A percentile compares a stretch with the other conserved stretches of the same genome.
Conservation (phyloP, 2,888 invertebrate species). For the Flexamia atlantica region DNA sequence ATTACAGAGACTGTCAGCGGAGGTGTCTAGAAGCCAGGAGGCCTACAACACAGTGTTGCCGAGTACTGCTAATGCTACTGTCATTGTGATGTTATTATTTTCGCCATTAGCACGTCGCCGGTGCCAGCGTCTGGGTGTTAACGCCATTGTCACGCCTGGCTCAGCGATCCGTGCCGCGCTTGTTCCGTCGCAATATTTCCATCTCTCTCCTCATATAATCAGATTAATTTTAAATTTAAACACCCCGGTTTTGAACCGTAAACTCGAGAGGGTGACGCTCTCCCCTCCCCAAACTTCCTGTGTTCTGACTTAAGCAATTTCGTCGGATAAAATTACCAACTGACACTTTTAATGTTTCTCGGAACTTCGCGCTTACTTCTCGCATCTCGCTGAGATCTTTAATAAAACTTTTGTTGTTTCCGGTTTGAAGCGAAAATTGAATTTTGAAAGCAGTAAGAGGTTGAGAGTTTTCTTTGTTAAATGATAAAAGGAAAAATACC, state of each 20-base stretch:
- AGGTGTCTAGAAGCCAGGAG: background rate
- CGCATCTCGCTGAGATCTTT: constrained; percentile 4
- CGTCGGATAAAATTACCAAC: constrained; percentile 14
- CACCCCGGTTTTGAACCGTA: constrained; percentile 54
- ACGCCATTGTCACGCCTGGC: constrained; percentile 9
- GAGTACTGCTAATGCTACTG: constrained; percentile 3
- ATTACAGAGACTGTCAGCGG: too few relatives aligned
- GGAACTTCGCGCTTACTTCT: constrained; percentile 8
- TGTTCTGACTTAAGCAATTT: constrained; percentile 45
- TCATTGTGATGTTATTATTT: background rate
- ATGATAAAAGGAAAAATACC: too few relatives aligned
- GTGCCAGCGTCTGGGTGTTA: background rate
- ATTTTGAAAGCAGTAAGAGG: background rate
- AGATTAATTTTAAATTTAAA: constrained; percentile 56
- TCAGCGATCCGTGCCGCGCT: background rate
- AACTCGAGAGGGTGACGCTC: constrained; percentile 35
- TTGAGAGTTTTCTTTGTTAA: background rate
- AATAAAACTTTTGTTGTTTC: constrained; percentile 35
- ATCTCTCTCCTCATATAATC: constrained; percentile 47
- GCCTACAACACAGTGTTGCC: background rate
- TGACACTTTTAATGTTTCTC: constrained; percentile 36
- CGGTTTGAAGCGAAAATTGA: background rate
- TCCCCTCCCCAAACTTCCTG: background rate
- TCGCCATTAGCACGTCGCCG: background rate
- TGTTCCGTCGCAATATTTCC: constrained; percentile 17